Conservation (phyloP, 2,113 vertebrate genomes). For the Prinia subflava region DNA sequence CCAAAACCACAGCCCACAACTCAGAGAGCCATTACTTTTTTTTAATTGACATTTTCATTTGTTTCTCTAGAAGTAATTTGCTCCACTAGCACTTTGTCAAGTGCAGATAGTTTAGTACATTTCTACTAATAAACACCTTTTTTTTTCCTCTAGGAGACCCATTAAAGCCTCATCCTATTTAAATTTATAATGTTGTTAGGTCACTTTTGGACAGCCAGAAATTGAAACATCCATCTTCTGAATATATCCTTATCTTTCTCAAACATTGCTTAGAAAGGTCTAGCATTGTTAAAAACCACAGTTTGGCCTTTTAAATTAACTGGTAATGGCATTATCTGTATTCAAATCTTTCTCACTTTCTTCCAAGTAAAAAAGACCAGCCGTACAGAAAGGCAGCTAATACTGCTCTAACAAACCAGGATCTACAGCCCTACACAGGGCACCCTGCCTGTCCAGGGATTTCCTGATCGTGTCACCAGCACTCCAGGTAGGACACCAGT, state of each 20-base stretch:
- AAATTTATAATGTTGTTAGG: background rate
- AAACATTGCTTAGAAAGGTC: background rate
- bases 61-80: background rate
- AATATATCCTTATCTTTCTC: background rate
- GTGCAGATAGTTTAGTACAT: background rate
- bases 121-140: background rate
- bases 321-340: background rate
- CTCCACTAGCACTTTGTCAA: background rate
- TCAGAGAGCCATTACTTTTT: background rate
- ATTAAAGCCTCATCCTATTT: background rate
- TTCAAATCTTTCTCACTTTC: background rate
- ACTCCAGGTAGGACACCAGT: background rate
- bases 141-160: background rate
- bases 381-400: background rate
- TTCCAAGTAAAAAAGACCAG: background rate
- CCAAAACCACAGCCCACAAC: background rate
- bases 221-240: background rate
- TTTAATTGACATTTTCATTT: constrained; percentile 36
- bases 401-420: background rate
- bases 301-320: background rate
- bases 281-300: background rate
- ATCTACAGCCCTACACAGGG: background rate
- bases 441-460: background rate
- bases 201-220: background rate
- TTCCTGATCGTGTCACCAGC: background rate